A percentile compares a stretch with the other conserved stretches of the same genome.
Conservation (phyloP, 1,140 invertebrate genomes). For the Probaryconus sp. region DNA sequence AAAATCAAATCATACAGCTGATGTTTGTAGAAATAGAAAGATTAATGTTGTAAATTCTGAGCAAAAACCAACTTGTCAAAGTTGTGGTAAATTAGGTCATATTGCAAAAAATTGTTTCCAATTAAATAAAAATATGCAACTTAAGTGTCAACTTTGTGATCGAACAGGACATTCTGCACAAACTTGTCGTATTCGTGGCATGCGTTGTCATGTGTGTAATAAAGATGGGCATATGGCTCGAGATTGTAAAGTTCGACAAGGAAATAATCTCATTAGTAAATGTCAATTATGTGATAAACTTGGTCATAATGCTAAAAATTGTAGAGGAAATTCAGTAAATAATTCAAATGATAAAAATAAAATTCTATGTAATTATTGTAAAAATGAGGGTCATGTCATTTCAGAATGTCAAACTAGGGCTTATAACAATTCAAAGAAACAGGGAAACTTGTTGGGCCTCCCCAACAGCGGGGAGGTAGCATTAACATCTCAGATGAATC, state of each 20-base stretch:
- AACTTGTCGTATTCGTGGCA: neutral
- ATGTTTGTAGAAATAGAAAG: neutral
- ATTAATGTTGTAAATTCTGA: neutral
- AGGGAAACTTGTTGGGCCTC: conserved; percentile 16
- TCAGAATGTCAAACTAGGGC: neutral
- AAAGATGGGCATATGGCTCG: neutral
- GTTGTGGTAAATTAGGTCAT: conserved; percentile 12
- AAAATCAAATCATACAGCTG: neutral
- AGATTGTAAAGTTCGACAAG: neutral
- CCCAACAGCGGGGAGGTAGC: conserved; percentile 1
- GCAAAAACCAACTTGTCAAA: neutral
- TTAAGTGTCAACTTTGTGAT: neutral
- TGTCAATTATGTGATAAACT: no score
- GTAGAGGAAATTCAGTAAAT: no score
- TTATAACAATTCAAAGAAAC: conserved; percentile 11
- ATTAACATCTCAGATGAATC: no score
- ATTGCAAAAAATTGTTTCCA: neutral
- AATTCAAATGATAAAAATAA: neutral
- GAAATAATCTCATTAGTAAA: no score
- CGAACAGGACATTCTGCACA: neutral
- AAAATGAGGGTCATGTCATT: neutral
- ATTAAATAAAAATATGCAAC: neutral
- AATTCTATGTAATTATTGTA: conserved; percentile 3
- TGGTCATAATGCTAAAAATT: neutral
- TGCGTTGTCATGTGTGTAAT: neutral